phyloP scores from a whole-genome alignment of 2,888 invertebrate species.

The Lasioglossum figueresi region DNA sequence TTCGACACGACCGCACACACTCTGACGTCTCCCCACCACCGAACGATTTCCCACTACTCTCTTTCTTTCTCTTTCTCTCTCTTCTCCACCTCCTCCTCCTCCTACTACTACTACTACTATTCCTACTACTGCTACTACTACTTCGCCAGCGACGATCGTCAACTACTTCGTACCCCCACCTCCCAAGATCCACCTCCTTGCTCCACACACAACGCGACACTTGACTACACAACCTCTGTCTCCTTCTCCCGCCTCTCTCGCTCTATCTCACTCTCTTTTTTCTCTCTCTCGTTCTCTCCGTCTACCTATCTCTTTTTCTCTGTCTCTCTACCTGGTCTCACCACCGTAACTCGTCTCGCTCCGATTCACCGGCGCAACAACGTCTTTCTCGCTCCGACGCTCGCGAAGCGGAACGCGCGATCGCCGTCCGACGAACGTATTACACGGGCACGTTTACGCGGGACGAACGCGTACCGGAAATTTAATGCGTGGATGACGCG shows the following conservation, averaged over 20 bases:
- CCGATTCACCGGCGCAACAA: constrained; percentile 22
- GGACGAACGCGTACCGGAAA: constrained; percentile 58
- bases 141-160: constrained; percentile 65
- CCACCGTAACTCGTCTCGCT: constrained; percentile 36
- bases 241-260: constrained; percentile 19
- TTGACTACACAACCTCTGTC: constrained; percentile 68
- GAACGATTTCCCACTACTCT: constrained; percentile 76
- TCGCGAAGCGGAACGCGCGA: constrained; percentile 41
- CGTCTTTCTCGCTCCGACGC: constrained; percentile 52
- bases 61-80: constrained; percentile 82
- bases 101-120: constrained; percentile 78
- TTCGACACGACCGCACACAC: constrained; percentile 72
- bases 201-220: constrained; percentile 74
- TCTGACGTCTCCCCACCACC: constrained; percentile 64
- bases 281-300: constrained; percentile 9
- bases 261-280: constrained; percentile 40
- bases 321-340: constrained; percentile 19
- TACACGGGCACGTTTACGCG: constrained; percentile 65
- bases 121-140: constrained; percentile 84
- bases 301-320: background rate
- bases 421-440: constrained; percentile 60
- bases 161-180: constrained; percentile 82
- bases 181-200: constrained; percentile 83
- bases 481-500: constrained; percentile 52
- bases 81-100: constrained; percentile 78